Evolutionary conservation across 2,888 invertebrate genomes (phyloP), one percentile per base, ranked within the genome.

Genomic region (Sturmia bella): DNA sequence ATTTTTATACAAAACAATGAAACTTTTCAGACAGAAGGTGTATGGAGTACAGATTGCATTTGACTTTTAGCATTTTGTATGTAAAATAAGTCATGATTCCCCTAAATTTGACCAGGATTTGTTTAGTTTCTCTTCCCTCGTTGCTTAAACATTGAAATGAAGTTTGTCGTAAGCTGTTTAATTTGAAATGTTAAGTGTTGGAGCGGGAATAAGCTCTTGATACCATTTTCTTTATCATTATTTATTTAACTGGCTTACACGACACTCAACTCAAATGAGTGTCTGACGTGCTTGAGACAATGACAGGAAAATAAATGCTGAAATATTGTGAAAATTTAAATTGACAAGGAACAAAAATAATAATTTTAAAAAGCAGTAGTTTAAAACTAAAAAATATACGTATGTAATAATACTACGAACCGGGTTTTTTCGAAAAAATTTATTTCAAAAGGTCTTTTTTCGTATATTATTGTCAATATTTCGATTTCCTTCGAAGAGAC

Each of bases 151-250:
- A 78, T 45, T 82, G 69, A 59, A 74, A 78, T 74, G 78, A 66
- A 74, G 57, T 74, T 70, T 82, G 82, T 78, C 82, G 37, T 15
- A 77, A 78, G 82, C 69, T 70, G 74, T 82, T 82, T 77, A 74
- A 78, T 74, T 63, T 69, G 77, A 78, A 69, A 74, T 63, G 77
- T 70, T 64, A 78, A 82, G 74, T 78, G 82, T 82, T 82, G 61
- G 57, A 69, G 50, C 52, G 69, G 63, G 27, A 48, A 61, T 69
- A 52, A 69, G 56, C 52, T 45, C 3, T 7, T 70, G 68, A 72
- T 75, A 66, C 43, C 68, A 66, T 68, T 80, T 72, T 80, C 68
- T 70, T 48, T 50, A 9, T 37, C 17, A 39, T 9, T 70, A 4
- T 37, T 57, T 45, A 54, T 48, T 52, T 17, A 32, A 32, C 9